Evolutionary conservation across 2,797 vertebrate genomes (phyloP), one percentile per base, ranked within the genome.

Genomic region (Gymnodraco acuticeps): DNA sequence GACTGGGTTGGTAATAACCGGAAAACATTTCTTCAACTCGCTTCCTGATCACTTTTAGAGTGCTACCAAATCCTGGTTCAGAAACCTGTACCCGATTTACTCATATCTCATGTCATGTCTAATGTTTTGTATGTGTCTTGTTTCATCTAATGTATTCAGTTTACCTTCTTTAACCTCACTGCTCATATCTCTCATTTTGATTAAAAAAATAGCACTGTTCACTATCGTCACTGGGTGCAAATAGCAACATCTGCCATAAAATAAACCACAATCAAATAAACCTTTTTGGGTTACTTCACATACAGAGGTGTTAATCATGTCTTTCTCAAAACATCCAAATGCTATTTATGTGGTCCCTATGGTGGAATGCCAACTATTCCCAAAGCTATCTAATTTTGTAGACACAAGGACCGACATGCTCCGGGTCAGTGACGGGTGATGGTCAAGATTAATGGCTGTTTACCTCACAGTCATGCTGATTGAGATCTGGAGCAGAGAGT

Each of bases 371-470:
- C 19, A 54, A 45, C 20, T 17, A 8, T 41, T 51, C 50, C 46
- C 19, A 61, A 48, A 78, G 73, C 38, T 53, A 61, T 50, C n/a
- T 53, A 64, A 43, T 77, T 64, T 51, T 73, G 52, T 45, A 55
- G 41, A 66, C 16, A 43, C 27, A 58, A 62, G 12, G 55, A 65
- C 19, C 11, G 53, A 12, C 2, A 42, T 50, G 65, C 31, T 48
- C 14, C 1, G 16, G 16, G 23, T 78, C 23, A 55, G 50, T 51
- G 56, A 70, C 15, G 16, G 60, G 9, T 72, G 70, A 71, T 51
- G 66, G 61, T 70, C 76, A 75, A 46, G 70, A 66, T 13, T 33
- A 52, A 72, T 47, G 69, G 52, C 58, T 76, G 55, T 46, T 70
- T 76, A 61, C 50, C 51, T 84, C 59, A 54, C 48, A 9, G 31